Percentiles rank a stretch among this genome's conserved stretches.
These are phyloP conservation scores for Homalodisca vitripennis DNA, from an alignment of 1,140 invertebrate species.

Conservation along the genomic window DNA sequence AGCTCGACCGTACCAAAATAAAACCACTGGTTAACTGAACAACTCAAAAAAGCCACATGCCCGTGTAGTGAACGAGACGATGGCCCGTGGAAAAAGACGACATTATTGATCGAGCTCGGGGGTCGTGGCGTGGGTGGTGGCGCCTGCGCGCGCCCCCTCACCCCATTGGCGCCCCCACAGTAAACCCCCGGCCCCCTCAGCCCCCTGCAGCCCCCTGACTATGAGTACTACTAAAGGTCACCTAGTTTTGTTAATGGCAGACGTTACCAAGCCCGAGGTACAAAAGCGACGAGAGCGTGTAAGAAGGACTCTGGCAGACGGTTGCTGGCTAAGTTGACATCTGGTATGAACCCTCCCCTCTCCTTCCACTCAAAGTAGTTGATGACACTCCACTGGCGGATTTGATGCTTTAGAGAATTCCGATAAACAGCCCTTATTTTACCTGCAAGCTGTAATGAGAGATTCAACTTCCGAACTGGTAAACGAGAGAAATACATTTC, in stretches of 20 bases:
- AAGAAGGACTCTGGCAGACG: neutral
- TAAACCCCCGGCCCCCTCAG: no score
- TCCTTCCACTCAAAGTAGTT: no score
- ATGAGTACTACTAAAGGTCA: slow-evolving; percentile 18
- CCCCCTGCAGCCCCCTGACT: neutral
- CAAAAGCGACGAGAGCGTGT: neutral
- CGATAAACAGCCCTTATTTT: no score
- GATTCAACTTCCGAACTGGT: no score
- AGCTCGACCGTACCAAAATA: slow-evolving; percentile 4
- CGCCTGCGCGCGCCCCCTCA: neutral
- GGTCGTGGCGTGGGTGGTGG: neutral
- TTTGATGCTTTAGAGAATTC: no score
- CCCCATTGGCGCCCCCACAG: neutral
- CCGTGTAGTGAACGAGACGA: slow-evolving; percentile 4
- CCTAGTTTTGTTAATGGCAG: slow-evolving; percentile 21
- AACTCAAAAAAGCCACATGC: slow-evolving; percentile 29
- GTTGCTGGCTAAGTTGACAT: no score
- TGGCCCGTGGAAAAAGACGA: slow-evolving; percentile 18
- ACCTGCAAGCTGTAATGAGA: no score
- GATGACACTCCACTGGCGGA: no score
- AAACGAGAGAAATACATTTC: no score
- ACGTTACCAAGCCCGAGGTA: neutral
- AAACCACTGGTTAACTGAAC: slow-evolving; percentile 22
- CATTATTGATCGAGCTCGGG: slow-evolving; percentile 20
- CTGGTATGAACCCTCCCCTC: no score